A percentile compares a stretch with the other conserved stretches of the same genome.
Evolutionary conservation across 2,113 vertebrate genomes (phyloP).

Genomic region (Notarius lentiginosus): DNA sequence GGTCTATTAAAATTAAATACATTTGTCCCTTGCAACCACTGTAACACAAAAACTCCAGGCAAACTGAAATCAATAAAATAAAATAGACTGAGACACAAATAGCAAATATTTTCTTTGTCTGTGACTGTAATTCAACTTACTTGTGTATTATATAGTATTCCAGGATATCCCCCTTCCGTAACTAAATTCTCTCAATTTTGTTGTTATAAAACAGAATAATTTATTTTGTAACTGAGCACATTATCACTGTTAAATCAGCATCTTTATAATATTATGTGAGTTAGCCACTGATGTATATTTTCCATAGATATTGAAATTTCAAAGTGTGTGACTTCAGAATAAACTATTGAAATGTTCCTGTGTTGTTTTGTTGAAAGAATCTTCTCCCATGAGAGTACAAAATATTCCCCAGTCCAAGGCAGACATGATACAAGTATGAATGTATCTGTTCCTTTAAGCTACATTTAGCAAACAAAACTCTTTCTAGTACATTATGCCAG

Average conservation of each 20-base stretch:
- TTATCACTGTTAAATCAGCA: constrained; percentile 17
- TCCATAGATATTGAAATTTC: constrained; percentile 58
- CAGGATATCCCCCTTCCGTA: background rate
- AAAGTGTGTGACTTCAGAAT: constrained; percentile 64
- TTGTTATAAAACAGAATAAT: background rate
- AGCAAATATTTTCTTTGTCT: background rate
- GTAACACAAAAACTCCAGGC: background rate
- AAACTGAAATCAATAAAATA: background rate
- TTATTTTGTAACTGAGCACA: background rate
- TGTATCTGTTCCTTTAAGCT: background rate
- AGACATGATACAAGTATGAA: constrained; percentile 1
- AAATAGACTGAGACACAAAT: background rate
- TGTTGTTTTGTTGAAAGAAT: constrained; percentile 61
- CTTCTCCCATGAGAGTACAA: constrained; percentile 49
- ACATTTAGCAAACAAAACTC: background rate
- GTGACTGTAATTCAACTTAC: background rate
- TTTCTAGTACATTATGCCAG: background rate
- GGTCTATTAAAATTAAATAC: background rate
- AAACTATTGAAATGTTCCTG: constrained; percentile 60
- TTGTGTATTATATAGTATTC: background rate
- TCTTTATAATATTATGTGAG: constrained; percentile 52
- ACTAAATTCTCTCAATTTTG: background rate
- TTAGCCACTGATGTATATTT: constrained; percentile 43
- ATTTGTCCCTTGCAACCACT: background rate
- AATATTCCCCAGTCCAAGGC: constrained; percentile 13